Conservation (phyloP, 2,797 vertebrate species). For the Xyrichtys novacula region DNA sequence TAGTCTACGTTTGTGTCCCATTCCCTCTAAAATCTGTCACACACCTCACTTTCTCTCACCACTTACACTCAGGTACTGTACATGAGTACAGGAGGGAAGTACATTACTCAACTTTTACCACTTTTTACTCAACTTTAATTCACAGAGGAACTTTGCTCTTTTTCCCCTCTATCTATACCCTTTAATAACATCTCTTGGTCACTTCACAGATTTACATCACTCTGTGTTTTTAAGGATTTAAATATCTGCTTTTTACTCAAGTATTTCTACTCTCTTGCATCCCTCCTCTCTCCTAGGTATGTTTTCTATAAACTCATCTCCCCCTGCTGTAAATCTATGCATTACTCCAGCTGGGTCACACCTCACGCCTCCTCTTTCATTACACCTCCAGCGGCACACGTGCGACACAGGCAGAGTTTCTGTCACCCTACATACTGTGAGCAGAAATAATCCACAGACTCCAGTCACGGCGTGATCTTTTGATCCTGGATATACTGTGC, state of each 20-base stretch:
- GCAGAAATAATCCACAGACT: slow-evolving; percentile 53
- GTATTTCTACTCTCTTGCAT: neutral
- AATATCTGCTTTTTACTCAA: too few relatives aligned
- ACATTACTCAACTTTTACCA: too few relatives aligned
- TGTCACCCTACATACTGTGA: slow-evolving; percentile 30
- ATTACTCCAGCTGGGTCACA: slow-evolving; percentile 51
- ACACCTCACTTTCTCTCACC: slow-evolving; percentile 19
- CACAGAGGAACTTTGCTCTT: too few relatives aligned
- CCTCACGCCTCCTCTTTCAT: slow-evolving; percentile 31
- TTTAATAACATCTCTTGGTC: too few relatives aligned
- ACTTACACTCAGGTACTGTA: neutral
- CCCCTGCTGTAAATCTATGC: slow-evolving; percentile 14
- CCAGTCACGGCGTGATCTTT: slow-evolving; percentile 20
- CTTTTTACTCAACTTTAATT: too few relatives aligned
- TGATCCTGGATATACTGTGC: slow-evolving; percentile 45
- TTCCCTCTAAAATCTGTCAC: slow-evolving; percentile 25
- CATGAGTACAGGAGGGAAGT: neutral
- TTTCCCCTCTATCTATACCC: too few relatives aligned
- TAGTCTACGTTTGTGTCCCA: slow-evolving; percentile 43
- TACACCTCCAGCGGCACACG: slow-evolving; percentile 29
- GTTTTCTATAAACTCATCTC: neutral
- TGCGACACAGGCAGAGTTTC: slow-evolving; percentile 27
- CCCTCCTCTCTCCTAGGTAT: too few relatives aligned
- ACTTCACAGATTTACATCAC: too few relatives aligned
- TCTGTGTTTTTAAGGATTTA: too few relatives aligned